Conservation (phyloP, 1,140 invertebrate species). For the Anadara kagoshimensis region DNA sequence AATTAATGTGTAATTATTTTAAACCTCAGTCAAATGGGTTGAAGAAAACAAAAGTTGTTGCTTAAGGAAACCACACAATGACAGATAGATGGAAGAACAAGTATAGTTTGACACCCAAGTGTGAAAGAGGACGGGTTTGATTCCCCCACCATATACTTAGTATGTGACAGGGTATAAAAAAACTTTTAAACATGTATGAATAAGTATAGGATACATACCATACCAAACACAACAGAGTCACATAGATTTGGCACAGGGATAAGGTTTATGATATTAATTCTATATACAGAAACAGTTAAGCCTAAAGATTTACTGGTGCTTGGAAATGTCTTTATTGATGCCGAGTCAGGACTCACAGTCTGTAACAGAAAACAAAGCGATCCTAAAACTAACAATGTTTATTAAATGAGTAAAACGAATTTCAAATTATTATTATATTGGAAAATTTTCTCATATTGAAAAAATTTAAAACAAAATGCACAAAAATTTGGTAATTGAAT, state of each 20-base stretch:
- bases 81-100: background rate
- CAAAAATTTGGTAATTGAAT: background rate
- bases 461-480: background rate
- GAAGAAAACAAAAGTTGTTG: too few relatives aligned
- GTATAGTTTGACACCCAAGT: background rate
- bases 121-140: background rate
- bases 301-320: slow-evolving; percentile 43
- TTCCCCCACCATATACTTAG: background rate
- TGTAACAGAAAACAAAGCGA: slow-evolving; percentile 7
- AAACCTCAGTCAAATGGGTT: too few relatives aligned
- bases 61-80: too few relatives aligned
- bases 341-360: slow-evolving; percentile 48
- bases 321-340: slow-evolving; percentile 44
- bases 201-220: slow-evolving; percentile 31
- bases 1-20: too few relatives aligned
- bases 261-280: slow-evolving; percentile 30
- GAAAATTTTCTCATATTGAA: background rate
- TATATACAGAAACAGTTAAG: slow-evolving; percentile 43
- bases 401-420: background rate
- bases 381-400: background rate
- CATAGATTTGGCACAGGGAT: slow-evolving; percentile 47
- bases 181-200: background rate
- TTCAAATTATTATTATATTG: background rate
- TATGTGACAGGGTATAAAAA: background rate
- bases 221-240: slow-evolving; percentile 60